A percentile compares a stretch with the other conserved stretches of the same genome.
Evolutionary conservation across 2,113 vertebrate genomes (phyloP).

Genomic region (Campylorhamphus procurvoides): DNA sequence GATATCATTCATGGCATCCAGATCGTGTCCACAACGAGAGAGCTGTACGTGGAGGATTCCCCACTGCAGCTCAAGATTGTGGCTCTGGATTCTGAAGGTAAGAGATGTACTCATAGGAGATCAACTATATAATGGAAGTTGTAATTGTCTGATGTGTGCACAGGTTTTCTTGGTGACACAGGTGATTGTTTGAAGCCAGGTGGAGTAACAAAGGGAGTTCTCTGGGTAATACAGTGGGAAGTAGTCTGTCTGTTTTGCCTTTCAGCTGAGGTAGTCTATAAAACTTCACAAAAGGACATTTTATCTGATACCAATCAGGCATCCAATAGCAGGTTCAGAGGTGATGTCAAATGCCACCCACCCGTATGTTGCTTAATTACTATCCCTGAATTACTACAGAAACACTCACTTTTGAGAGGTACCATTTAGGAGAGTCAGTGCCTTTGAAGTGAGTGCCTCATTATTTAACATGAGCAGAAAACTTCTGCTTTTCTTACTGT

Average conservation of each 20-base stretch:
- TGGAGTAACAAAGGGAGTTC: background rate
- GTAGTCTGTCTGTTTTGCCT: background rate
- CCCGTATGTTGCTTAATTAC: background rate
- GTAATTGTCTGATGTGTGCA: background rate
- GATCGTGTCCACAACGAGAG: constrained; percentile 93
- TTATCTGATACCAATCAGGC: background rate
- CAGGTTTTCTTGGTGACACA: background rate
- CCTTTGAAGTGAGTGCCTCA: background rate
- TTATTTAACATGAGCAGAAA: background rate
- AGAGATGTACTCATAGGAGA: background rate
- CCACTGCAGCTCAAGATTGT: constrained; percentile 90
- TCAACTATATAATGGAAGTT: background rate
- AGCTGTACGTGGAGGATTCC: constrained; percentile 95
- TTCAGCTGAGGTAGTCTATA: background rate
- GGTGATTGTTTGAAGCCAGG: background rate
- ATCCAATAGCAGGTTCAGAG: background rate
- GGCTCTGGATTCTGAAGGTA: constrained; percentile 95
- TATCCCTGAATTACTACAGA: background rate
- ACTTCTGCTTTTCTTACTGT: background rate
- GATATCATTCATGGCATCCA: constrained; percentile 91
- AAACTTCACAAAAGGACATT: background rate
- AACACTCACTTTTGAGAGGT: background rate
- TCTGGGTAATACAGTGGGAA: background rate
- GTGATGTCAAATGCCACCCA: background rate
- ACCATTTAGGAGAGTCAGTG: background rate